Base-by-base conservation (phyloP, 2,797 vertebrate species). In the Diplodus puntazzo region DNA sequence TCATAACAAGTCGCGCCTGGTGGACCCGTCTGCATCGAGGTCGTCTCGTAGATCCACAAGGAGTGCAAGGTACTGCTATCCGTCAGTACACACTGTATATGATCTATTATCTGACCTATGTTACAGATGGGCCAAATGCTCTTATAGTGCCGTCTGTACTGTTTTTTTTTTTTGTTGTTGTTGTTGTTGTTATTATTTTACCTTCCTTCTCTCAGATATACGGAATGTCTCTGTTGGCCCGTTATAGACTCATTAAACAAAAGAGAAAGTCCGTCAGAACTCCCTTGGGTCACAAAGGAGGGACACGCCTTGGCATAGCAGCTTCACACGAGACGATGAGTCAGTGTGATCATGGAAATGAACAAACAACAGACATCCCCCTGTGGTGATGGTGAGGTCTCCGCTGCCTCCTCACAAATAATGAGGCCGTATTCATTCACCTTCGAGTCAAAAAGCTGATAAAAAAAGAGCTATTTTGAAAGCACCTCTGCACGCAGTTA, bases 1-100 rank as follows among this genome's bases (percentile, higher is more conserved):
- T 69, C 82, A 87, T 14, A 92, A 90, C 86, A 91, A 5, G 11
- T 94, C 96, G 50, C 88, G 54, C 12, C 50, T 87, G 39, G 18
- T 16, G 7, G 66, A 85, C 53, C 34, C 69, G 14, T 2, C 52
- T 14, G 4, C 66, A 49, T 77, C 85, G 46, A 80, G 50, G 39
- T 54, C 80, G 16, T 3, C 49, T 16, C 55, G 13, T 1, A 55
- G 2, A 16, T 12, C 45, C 21, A 1, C 64, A 1, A 1, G 30
- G 12, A 1, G 2, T 4, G 2, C 21, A 30, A 88, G 92, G 93
- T 94, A 90, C 16, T 20, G 1, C 2, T 1, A 0, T 17, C 80
- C 11, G 61, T 67, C 48, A 27, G 6, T 34, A 20, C 12, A 66
- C 14, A 45, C 43, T 21, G 1, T 27, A 5, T 55, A 16, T 25